Conservation (phyloP, 2,113 vertebrate genomes). For the Polypterus bichir region DNA sequence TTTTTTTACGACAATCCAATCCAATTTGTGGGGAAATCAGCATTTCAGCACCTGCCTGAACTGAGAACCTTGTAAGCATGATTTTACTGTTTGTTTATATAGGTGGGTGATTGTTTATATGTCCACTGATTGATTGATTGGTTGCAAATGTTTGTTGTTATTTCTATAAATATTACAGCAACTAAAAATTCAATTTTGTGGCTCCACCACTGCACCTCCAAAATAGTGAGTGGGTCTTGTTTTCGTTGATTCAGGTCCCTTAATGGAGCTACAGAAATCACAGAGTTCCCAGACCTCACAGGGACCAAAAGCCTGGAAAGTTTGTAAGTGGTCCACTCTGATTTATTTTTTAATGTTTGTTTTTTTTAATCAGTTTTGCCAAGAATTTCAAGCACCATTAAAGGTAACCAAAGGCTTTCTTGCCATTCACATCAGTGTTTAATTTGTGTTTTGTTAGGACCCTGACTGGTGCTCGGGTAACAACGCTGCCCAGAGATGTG, state of each 20-base stretch:
- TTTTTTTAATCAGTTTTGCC: too few species aligned
- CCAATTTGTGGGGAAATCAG: conserved; percentile 71
- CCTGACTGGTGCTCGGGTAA: conserved; percentile 78
- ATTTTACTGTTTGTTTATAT: too few species aligned
- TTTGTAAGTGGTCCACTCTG: conserved; percentile 56
- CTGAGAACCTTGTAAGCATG: conserved; percentile 10
- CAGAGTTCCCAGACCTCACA: conserved; percentile 79
- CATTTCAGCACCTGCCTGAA: conserved; percentile 83
- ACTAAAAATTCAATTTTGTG: too few species aligned
- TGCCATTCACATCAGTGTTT: background rate
- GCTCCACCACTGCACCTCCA: too few species aligned
- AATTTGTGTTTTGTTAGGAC: conserved; percentile 55
- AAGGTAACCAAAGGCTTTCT: background rate
- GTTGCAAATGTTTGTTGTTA: too few species aligned
- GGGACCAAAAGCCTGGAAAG: conserved; percentile 79
- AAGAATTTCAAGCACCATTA: background rate
- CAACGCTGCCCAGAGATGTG: conserved; percentile 60
- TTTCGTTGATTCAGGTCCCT: conserved; percentile 58
- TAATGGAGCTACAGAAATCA: conserved; percentile 81
- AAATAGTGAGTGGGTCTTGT: conserved; percentile 1
- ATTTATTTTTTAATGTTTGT: too few species aligned
- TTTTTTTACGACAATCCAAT: conserved; percentile 91
- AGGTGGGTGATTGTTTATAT: too few species aligned
- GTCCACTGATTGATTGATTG: too few species aligned
- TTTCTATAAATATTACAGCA: too few species aligned